Evolutionary conservation across 2,888 invertebrate species (phyloP).

Genomic region (Serripes groenlandicus): DNA sequence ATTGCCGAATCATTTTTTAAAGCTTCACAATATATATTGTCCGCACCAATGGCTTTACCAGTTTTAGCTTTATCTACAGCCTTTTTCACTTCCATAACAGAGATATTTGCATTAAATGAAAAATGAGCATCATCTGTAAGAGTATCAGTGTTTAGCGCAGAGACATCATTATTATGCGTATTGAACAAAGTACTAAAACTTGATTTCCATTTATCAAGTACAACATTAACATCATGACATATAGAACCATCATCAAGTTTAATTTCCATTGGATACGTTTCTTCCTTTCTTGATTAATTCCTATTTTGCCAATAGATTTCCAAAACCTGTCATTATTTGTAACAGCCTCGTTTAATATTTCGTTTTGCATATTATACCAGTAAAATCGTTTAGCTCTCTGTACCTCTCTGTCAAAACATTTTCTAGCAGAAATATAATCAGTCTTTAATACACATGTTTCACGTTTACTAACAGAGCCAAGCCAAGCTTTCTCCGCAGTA

Average conservation of each 20-base stretch:
- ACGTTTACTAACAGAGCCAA: not conserved
- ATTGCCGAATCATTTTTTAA: no score
- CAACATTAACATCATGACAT: not conserved
- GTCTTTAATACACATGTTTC: not conserved
- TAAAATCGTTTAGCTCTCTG: slow-evolving; percentile 25
- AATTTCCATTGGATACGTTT: slow-evolving; percentile 24
- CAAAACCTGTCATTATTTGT: slow-evolving; percentile 12
- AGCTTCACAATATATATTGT: no score
- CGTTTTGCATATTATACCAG: slow-evolving; percentile 17
- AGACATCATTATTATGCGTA: no score
- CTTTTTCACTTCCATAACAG: no score
- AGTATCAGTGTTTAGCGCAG: no score
- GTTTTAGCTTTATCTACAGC: no score
- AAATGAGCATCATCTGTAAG: no score
- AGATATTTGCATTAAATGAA: no score
- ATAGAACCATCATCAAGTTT: slow-evolving; percentile 13
- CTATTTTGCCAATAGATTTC: slow-evolving; percentile 29
- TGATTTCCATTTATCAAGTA: slow-evolving; percentile 25
- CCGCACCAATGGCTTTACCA: no score
- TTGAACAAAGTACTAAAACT: slow-evolving; percentile 22
- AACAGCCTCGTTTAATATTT: not conserved
- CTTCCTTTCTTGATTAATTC: slow-evolving; percentile 2
- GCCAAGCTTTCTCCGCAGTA: not conserved
- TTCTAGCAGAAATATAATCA: not conserved
- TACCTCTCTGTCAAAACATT: slow-evolving; percentile 23